These are phyloP conservation scores for Eriocheir sinensis DNA, from an alignment of 1,140 invertebrate species.

Conservation along the genomic window DNA sequence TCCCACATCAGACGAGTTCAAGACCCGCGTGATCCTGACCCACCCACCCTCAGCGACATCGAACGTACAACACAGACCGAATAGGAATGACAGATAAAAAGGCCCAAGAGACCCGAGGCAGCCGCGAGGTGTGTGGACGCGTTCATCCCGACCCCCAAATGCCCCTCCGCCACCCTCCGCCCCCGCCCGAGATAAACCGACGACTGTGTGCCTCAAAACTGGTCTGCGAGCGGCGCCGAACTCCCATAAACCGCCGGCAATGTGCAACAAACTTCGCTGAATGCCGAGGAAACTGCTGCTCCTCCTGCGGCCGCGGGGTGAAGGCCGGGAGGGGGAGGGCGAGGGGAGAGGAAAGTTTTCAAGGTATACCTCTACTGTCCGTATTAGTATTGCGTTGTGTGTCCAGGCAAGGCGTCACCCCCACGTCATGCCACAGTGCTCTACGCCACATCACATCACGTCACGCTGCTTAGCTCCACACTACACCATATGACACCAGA, in stretches of 20 bases:
- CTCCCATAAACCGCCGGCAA: conserved; percentile 36
- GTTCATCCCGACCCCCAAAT: not conserved
- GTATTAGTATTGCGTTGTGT: not conserved
- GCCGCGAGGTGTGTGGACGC: not conserved
- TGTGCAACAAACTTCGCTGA: conserved; percentile 34
- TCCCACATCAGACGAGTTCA: not conserved
- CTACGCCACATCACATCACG: no score
- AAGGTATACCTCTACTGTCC: not conserved
- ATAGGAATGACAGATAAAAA: not conserved
- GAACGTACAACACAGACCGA: not conserved
- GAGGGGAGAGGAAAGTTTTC: not conserved
- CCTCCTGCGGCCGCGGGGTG: not conserved
- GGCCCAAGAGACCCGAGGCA: not conserved
- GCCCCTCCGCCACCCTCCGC: not conserved
- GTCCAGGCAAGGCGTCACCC: not conserved
- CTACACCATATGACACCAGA: no score
- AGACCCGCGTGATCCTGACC: not conserved
- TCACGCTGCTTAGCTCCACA: no score
- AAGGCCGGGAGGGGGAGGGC: not conserved
- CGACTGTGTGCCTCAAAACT: conserved; percentile 33
- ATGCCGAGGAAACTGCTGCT: conserved; percentile 31
- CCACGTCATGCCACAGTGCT: not conserved
- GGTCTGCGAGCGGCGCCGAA: conserved; percentile 28
- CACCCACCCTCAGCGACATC: not conserved
- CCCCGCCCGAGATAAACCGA: not conserved